Evolutionary conservation across 2,113 vertebrate genomes (phyloP), one percentile per base, ranked within the genome.

Genomic region (Maccullochella peelii): DNA sequence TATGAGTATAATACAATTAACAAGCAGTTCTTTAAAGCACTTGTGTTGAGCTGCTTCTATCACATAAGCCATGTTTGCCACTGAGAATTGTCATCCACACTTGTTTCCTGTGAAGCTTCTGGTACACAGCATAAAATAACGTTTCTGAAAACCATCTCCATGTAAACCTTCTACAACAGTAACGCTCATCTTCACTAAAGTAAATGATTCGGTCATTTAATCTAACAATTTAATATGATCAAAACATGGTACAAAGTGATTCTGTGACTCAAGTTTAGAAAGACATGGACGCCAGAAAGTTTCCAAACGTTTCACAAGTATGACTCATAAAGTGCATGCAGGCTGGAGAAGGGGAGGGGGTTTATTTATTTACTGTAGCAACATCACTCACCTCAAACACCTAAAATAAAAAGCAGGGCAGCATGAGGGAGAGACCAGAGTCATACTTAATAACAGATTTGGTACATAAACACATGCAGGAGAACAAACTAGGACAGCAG

Each of bases 321-420:
- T 91, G 90, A 92, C 87, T 94, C 88, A 75, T 74, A 20, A 42
- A 33, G 63, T 30, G 59, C 84, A 88, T 84, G 87, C 73, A 82
- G 61, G 33, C 36, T 52, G 50, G 21, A 54, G 42, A 67, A 11
- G 54, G 12, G 70, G 61, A 36, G 66, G 27, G 57, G 27, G 16
- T 10, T 71, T 58, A n/a, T 30, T 78, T 73, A 70, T n/a, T 83
- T 88, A 82, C 23, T 72, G 30, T 62, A 52, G 71, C 78, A 83
- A 85, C 84, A 77, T 50, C 59, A 96, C 98, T 99, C 96, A 99
- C 97, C 98, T 99, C 98, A 0, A 97, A 98, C 83, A 99, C 98
- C 97, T 99, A 96, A 96, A 96, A 97, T 95, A 96, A 96, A 96
- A 81, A 95, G 94, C 92, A 95, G 95, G 96, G 94, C 96, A 95